Percentiles rank a stretch among this genome's conserved stretches.
These are phyloP conservation scores for Pontoporia blainvillei DNA, from an alignment of 2,113 vertebrate species.

Conservation along the genomic window DNA sequence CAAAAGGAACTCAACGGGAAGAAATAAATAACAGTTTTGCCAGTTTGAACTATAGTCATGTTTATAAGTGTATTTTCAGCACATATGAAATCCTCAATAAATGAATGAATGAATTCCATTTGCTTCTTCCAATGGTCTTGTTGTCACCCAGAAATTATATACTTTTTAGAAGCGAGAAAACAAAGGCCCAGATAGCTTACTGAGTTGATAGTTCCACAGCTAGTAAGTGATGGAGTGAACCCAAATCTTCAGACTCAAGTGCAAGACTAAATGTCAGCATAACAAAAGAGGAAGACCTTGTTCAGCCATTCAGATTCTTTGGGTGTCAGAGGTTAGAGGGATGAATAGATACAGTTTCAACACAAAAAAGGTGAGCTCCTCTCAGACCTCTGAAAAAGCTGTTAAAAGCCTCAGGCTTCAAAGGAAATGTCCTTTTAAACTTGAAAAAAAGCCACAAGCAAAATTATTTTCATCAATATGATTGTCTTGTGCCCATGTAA, in stretches of 20 bases:
- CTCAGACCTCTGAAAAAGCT: background rate
- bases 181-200: background rate
- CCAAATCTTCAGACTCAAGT: background rate
- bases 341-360: background rate
- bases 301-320: background rate
- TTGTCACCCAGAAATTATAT: background rate
- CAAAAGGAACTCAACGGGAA: background rate
- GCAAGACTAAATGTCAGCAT: background rate
- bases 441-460: background rate
- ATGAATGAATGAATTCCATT: background rate
- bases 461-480: background rate
- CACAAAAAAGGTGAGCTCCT: background rate
- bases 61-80: background rate
- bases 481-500: background rate
- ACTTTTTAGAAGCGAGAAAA: background rate
- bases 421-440: slow-evolving; percentile 1
- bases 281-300: background rate
- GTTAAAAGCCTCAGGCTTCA: background rate
- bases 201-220: background rate
- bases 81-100: background rate
- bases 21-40: background rate
- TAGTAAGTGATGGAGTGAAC: background rate
- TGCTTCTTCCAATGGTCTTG: background rate
- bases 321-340: background rate
- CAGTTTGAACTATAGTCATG: background rate